These are phyloP conservation scores for Onthophagus sagittarius DNA, from an alignment of 2,888 invertebrate genomes.

Conservation along the genomic window DNA sequence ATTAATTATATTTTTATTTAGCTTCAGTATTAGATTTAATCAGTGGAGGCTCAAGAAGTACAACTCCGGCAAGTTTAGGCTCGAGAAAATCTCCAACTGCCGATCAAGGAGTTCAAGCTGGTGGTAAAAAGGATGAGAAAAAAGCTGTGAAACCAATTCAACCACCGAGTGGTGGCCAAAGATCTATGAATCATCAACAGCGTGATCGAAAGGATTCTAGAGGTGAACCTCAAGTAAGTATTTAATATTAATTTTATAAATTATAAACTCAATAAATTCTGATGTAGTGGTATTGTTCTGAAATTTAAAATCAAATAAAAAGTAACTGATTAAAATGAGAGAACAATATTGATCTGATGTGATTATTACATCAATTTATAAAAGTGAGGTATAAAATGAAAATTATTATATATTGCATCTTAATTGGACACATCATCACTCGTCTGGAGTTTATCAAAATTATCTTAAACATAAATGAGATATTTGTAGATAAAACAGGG, in stretches of 20 bases:
- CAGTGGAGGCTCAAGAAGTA: slow-evolving; percentile 71
- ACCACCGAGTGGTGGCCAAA: slow-evolving; percentile 36
- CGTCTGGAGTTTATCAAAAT: neutral
- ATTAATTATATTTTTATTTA: slow-evolving; percentile 23
- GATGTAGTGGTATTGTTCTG: too few relatives aligned
- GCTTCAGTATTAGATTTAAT: slow-evolving; percentile 66
- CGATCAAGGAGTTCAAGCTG: slow-evolving; percentile 78
- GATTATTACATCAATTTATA: too few relatives aligned
- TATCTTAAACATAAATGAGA: neutral
- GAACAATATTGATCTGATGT: too few relatives aligned
- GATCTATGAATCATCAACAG: slow-evolving; percentile 36
- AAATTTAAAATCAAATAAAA: too few relatives aligned
- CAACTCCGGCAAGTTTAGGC: slow-evolving; percentile 69
- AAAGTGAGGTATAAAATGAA: too few relatives aligned
- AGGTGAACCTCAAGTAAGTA: slow-evolving; percentile 30
- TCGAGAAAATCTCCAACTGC: slow-evolving; percentile 81
- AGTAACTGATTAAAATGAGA: too few relatives aligned
- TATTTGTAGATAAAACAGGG: too few relatives aligned
- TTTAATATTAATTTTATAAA: neutral
- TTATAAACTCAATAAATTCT: too few relatives aligned
- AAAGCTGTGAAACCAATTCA: slow-evolving; percentile 42
- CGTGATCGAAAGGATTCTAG: slow-evolving; percentile 40
- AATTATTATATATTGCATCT: too few relatives aligned
- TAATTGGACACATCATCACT: too few relatives aligned
- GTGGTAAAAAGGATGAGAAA: slow-evolving; percentile 44